Evolutionary conservation across 2,113 vertebrate species (phyloP), one percentile per base, ranked within the genome.

Genomic region (Paralichthys olivaceus): DNA sequence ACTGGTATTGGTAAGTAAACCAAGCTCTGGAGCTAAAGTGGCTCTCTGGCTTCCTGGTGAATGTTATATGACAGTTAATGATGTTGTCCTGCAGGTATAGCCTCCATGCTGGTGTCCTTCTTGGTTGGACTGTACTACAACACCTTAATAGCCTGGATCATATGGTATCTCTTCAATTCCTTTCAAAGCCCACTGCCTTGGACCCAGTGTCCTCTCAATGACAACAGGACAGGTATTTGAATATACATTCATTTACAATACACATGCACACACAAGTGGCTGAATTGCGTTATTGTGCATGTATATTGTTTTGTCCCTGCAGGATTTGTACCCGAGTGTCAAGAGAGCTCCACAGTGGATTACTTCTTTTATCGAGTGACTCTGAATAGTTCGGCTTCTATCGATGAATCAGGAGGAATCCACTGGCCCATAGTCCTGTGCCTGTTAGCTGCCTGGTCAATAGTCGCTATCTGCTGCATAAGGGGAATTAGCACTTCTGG

Each of bases 361-460:
- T 98, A 98, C 71, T 98, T 91, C 89, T 98, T 95, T 95, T 98
- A 98, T 92, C 79, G 97, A 65, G 93, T 96, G 90, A 97, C 96
- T 4, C 87, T 98, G 60, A 96, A 97, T 74, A 94, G 90, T 67
- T 94, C 96, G 0, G 22, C 86, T 1, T 93, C 93, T 55, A 97
- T 97, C 75, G 49, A 62, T 0, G 75, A 96, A 9, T 96, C 96
- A 0, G 96, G 96, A 58, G 94, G 56, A 1, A 75, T 98, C 53
- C 96, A 96, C 89, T 97, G 96, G 97, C 96, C 96, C 90, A 55
- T 96, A 5, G 91, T 97, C 19, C 72, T 97, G 8, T 95, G 94
- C 61, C 92, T 97, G 45, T 81, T 95, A 0, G 94, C 93, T 0
- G 95, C 97, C 0, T 98, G 97, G 97, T 87, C 92, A 0, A 69